phyloP scores from a whole-genome alignment of 1,140 invertebrate genomes.

The Drosophila setifemur region DNA sequence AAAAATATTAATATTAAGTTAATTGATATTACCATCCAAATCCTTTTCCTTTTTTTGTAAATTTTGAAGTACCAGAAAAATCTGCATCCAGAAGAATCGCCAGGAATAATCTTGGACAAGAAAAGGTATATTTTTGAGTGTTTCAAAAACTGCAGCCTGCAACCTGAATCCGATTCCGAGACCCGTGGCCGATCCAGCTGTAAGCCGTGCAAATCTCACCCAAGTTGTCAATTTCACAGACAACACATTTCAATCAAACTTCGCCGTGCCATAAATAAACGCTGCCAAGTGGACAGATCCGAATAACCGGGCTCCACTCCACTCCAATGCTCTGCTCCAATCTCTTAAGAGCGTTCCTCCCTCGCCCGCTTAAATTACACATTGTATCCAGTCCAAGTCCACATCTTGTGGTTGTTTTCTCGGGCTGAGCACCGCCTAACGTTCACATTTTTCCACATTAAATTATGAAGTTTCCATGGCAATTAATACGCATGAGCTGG shows the following conservation, averaged over 20 bases:
- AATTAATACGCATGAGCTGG: constrained; percentile 75
- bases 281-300: constrained; percentile 64
- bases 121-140: background rate
- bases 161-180: background rate
- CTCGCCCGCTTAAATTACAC: constrained; percentile 63
- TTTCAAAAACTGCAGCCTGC: background rate
- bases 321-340: constrained; percentile 15
- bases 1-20: no score
- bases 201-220: constrained; percentile 71
- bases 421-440: constrained; percentile 50
- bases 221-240: constrained; percentile 76
- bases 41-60: no score
- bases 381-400: constrained; percentile 1
- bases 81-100: no score
- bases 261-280: constrained; percentile 75
- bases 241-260: constrained; percentile 81
- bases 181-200: constrained; percentile 23
- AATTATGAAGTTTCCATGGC: constrained; percentile 78
- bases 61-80: no score
- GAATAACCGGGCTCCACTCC: constrained; percentile 12
- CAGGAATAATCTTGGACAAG: no score
- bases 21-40: no score
- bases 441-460: constrained; percentile 78
- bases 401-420: constrained; percentile 26
- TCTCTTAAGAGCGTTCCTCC: constrained; percentile 44